Evolutionary conservation across 2,113 vertebrate genomes (phyloP), one percentile per base, ranked within the genome.

Genomic region (Cyrtonyx montezumae): DNA sequence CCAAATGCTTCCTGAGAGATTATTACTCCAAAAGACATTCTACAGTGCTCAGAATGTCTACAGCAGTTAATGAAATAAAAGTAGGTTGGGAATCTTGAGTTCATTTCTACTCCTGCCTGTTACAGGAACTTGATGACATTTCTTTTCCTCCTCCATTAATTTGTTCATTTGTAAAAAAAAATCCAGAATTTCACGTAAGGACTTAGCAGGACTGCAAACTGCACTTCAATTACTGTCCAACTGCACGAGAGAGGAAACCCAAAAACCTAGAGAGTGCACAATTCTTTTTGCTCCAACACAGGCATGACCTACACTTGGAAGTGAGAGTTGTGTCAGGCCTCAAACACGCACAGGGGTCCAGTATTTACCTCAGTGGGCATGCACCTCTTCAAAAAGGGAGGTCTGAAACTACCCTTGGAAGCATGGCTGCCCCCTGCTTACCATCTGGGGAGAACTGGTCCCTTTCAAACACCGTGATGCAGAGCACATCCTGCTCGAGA

Each of bases 401-500:
- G 79, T 32, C 4, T 18, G 46, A 83, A 37, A 15, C 8, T 0
- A 6, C 28, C 32, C 63, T 5, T 1, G 55, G 65, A 91, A 93
- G 58, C 34, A 25, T 7, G 3, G 8, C 37, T 16, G 15, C 34
- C 12, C 43, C 3, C 3, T 23, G 96, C 98, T 48, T 94, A 99
- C 99, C 99, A 2, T 99, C 99, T 1, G 99, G 99, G 5, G 99
- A 99, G 97, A 99, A 99, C 96, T 99, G 99, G 97, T 99, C 99
- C 95, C 99, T 98, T 93, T 99, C 99, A 2, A 99, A 99, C 96
- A 99, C 99, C 0, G 99, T 99, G 95, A 99, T 98, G 88, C 99
- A 99, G 20, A 99, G 98, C 51, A 99, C 99, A 4, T 99, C 99
- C 97, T 99, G 99, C 92, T 99, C 99, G 77, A 99, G 97, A 97